A percentile compares a stretch with the other conserved stretches of the same genome.
Conservation (phyloP, 2,888 invertebrate species). For the Leptothorax acervorum region DNA sequence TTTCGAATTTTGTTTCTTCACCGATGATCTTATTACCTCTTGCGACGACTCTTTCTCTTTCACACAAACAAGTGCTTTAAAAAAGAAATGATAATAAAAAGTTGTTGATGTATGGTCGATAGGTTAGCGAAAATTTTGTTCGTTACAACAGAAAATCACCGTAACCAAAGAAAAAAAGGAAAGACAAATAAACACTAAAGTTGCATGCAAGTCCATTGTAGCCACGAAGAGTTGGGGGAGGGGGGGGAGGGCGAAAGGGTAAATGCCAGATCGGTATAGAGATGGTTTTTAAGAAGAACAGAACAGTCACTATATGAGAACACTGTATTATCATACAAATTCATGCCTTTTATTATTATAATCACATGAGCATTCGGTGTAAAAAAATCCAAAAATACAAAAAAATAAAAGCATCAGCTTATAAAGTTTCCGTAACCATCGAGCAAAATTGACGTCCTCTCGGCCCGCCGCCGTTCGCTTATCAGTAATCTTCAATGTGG, state of each 20-base stretch:
- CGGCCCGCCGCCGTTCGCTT: background rate
- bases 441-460: background rate
- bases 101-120: background rate
- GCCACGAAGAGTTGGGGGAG: background rate
- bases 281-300: background rate
- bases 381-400: background rate
- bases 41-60: constrained; percentile 1
- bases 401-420: background rate
- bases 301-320: background rate
- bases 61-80: constrained; percentile 35
- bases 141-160: background rate
- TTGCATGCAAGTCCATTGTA: constrained; percentile 47
- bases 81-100: background rate
- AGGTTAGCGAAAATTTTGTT: constrained; percentile 5
- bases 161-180: background rate
- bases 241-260: background rate
- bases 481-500: background rate
- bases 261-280: background rate
- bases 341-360: background rate
- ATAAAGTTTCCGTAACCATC: background rate
- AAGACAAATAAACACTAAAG: background rate
- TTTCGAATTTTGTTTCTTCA: background rate
- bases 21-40: background rate
- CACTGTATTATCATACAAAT: constrained; percentile 13
- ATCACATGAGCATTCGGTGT: background rate